Evolutionary conservation across 2,113 vertebrate genomes (phyloP), one percentile per base, ranked within the genome.

Genomic region (Neoarius graeffei): DNA sequence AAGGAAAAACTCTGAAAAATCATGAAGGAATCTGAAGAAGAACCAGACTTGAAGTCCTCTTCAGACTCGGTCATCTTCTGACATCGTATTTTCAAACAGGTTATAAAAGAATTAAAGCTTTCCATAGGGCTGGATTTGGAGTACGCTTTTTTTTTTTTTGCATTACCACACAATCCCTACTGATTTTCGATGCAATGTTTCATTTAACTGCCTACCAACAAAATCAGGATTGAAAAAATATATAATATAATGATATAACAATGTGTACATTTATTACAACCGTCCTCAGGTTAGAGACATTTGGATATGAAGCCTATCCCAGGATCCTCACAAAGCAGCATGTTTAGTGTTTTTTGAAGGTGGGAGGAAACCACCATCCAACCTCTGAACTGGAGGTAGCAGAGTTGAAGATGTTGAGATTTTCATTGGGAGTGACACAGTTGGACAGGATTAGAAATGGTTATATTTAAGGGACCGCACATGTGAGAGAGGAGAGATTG

Each of bases 111-210:
- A 35, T 14, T 59, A 25, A 20, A 42, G 9, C 50, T n/a, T 74
- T 91, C 92, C 66, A 76, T 52, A 88, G 83, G 84, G 88, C 64
- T 81, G 84, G 91, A 90, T 88, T 84, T 91, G 77, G 20, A 35
- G 1, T 42, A 50, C 0, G 35, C 35, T 74, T 42, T 74, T 9
- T 3, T 74, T 9, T 3, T 74, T 48, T 74, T 48, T 74, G 20
- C 42, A 48, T 76, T 76, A 76, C 9, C 3, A 4, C 19, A 23
- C 0, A 13, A 76, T 19, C 71, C 17, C 7, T 23, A 11, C 23
- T 1, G 3, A 48, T 48, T 74, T 42, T 74, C 67, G 8, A 20
- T 73, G 14, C 30, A 67, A 13, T 67, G n/a, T 67, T 67, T 67
- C 64, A 73, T 76, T 74, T 50, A 74, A 50, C 23, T 74, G 71